Evolutionary conservation across 2,113 vertebrate genomes (phyloP), one percentile per base, ranked within the genome.

Genomic region (Egretta garzetta): DNA sequence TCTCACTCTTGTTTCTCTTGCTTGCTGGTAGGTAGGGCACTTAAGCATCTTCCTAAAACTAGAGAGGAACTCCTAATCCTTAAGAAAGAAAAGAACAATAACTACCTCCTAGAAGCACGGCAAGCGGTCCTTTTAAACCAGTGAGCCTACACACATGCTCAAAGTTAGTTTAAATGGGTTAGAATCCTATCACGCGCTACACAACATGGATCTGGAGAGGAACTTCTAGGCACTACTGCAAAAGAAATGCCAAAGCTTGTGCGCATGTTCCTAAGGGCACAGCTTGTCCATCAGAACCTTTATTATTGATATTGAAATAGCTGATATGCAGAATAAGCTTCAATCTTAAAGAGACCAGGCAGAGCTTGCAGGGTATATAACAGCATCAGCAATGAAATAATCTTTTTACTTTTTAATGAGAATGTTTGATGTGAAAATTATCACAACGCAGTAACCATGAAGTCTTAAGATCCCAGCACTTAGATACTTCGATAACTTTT

Each of bases 361-460:
- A 85, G 71, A 93, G 39, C 53, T 86, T 83, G 39, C 49, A 80
- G 30, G 26, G 26, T 60, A 11, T n/a, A 5, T 35, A 94, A 83
- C 18, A 80, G 45, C 10, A 91, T 6, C 60, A 43, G 43, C 59
- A 80, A 83, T 9, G 52, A 88, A 90, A 88, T 4, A 66, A 83
- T 50, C 8, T n/a, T 68, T 81, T 67, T 45, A 77, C n/a, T 89
- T 87, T 79, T 83, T 62, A 94, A 77, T 58, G 59, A 83, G 62
- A 86, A 86, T 27, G 22, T 49, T 66, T 95, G 76, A 84, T 62
- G 32, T 74, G 56, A 91, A 86, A 93, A 95, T 81, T 77, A 86
- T 28, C 73, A 59, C 37, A 70, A 43, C 1, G 1, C 59, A 70
- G 28, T 70, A 89, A 84, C 72, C 32, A 77, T 43, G 20, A 88